Conservation (phyloP, 2,888 invertebrate genomes). For the Xestobium rufovillosum region DNA sequence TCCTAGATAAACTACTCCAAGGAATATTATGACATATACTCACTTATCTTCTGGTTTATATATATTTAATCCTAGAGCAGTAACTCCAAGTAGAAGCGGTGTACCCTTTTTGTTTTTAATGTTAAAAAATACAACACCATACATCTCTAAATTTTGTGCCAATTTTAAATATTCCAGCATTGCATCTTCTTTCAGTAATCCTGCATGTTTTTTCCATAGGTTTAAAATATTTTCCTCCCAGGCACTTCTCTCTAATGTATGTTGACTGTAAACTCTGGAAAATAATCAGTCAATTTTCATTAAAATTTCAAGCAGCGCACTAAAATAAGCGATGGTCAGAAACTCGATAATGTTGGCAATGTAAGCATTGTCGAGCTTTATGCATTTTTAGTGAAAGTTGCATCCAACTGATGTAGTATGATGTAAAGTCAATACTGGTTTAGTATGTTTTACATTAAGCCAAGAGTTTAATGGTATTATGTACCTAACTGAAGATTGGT, state of each 20-base stretch:
- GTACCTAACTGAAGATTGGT: too few species aligned
- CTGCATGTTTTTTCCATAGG: conserved; percentile 95
- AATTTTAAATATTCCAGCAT: conserved; percentile 99
- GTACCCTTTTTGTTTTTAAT: conserved; percentile 98
- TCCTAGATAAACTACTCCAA: conserved; percentile 2
- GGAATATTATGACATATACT: conserved; percentile 34
- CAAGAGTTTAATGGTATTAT: too few species aligned
- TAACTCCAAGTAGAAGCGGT: conserved; percentile 92
- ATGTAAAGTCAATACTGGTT: too few species aligned
- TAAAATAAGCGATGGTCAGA: too few species aligned
- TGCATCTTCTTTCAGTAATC: conserved; percentile 88
- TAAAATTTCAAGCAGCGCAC: not conserved
- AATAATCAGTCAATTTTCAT: conserved; percentile 7
- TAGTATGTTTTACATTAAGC: too few species aligned
- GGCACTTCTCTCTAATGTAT: conserved; percentile 91
- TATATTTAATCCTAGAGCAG: conserved; percentile 94
- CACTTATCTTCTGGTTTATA: conserved; percentile 95
- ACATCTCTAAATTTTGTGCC: conserved; percentile 96
- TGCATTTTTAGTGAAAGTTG: too few species aligned
- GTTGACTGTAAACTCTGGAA: conserved; percentile 83
- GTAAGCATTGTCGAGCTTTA: too few species aligned
- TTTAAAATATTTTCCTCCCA: conserved; percentile 96
- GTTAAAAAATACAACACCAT: conserved; percentile 97
- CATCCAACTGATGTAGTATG: too few species aligned
- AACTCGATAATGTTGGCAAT: too few species aligned